Evolutionary conservation across 2,113 vertebrate genomes (phyloP), one percentile per base, ranked within the genome.

Genomic region (Brachypteracias leptosomus): DNA sequence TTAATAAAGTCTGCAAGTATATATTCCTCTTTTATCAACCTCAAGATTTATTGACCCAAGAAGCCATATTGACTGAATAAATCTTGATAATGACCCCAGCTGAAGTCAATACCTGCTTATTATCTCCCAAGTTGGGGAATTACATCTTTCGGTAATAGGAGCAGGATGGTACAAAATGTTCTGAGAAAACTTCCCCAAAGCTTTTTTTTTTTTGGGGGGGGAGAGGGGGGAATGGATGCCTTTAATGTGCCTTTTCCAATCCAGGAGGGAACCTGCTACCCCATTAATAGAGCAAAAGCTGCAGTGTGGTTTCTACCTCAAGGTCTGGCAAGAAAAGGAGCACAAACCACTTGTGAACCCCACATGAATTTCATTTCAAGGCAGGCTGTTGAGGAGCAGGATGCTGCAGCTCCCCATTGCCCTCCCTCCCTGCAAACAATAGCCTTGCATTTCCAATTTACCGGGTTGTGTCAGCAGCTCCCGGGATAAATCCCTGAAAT

Each of bases 41-140:
- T 97, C 97, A 96, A 95, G 93, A 98, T 98, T 97, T 98, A 98
- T 97, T 98, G 98, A 98, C 94, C 94, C 16, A 2, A 95, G 97
- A 94, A 96, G 97, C 96, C 97, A 97, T 97, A 98, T 97, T 97
- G 98, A 98, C 97, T 97, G 97, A 98, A 98, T 98, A 98, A 98
- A 98, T 98, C 98, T 98, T 98, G 98, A 97, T 98, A 98, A 98
- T 97, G 97, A 98, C 97, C 97, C 92, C 91, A 84, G 97, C 90
- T 94, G 95, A 96, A 96, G 98, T 98, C 98, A 97, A 98, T 98
- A 98, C 91, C 97, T 96, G 97, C 97, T 98, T 98, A 98, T 98
- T 98, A 98, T 97, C 97, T 96, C 94, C 96, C 66, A n/a, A 96
- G 90, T 90, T 65, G 91, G 91, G 97, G 97, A 97, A 97, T 96